Evolutionary conservation across 2,888 invertebrate genomes (phyloP), one percentile per base, ranked within the genome.

Genomic region (Pammene aurita): DNA sequence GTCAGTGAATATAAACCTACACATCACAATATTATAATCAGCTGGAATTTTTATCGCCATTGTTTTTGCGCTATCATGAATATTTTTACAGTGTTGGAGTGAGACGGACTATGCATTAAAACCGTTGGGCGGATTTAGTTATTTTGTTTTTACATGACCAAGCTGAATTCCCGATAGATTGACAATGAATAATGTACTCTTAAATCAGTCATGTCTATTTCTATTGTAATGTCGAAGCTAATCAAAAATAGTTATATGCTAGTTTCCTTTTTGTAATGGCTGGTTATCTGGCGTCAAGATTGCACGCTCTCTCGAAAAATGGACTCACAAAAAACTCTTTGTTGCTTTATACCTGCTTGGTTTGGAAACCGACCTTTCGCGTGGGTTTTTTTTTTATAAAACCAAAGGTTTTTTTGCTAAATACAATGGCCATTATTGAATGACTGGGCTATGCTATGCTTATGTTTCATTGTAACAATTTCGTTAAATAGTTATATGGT

Each of bases 71-170:
- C 76, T 84, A 85, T 85, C 85, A 83, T 84, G 84, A 86, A 85
- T 89, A 89, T 88, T 90, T 90, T 89, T 89, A 88, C 88, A 87
- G 79, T 78, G 86, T 76, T 77, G 84, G 90, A 91, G 83, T 73
- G 90, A 87, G 91, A 90, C 74, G 79, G 85, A 76, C 76, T 83
- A 85, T 84, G 78, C 74, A 77, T 82, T 79, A 84, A 86, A 84
- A 87, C 86, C 85, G 88, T 86, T 90, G 87, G 83, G 82, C 84
- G 79, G 81, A 81, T 80, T 83, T 81, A 81, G 82, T 82, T 78
- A 73, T 77, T 79, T 83, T 80, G 81, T 84, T 88, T 88, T 88
- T 84, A 86, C 83, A 76, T 79, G 62, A 42, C 66, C 66, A 57
- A 70, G 66, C 56, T 67, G 66, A 66, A 56, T 61, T 18, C 48